Conservation (phyloP, 2,888 invertebrate species). For the Smittia aterrima region DNA sequence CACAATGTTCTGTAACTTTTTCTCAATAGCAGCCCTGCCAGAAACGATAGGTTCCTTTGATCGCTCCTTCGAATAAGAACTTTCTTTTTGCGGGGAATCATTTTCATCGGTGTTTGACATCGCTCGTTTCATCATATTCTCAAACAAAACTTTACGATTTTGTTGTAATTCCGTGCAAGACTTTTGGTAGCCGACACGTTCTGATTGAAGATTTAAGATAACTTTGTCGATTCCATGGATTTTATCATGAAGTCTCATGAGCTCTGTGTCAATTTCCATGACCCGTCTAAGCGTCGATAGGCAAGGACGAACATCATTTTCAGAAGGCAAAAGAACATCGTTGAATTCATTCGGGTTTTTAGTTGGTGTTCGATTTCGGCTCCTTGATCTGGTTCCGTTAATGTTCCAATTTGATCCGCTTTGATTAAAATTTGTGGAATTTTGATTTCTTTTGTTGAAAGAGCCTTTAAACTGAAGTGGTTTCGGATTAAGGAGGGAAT, state of each 20-base stretch:
- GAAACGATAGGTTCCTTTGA: background rate
- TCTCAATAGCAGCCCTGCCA: background rate
- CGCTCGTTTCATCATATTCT: constrained; percentile 18
- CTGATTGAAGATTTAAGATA: constrained; percentile 33
- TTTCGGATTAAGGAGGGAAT: constrained; percentile 16
- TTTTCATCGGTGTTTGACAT: background rate
- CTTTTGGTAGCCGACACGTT: constrained; percentile 28
- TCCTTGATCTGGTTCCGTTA: background rate
- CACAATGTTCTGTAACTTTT: constrained; percentile 11
- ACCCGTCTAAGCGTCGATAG: background rate
- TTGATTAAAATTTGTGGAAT: background rate
- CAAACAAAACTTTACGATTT: constrained; percentile 30
- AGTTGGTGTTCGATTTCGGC: constrained; percentile 13
- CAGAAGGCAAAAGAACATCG: background rate
- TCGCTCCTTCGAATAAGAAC: background rate
- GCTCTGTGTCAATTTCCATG: constrained; percentile 20
- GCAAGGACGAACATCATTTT: constrained; percentile 26
- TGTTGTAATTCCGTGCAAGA: constrained; percentile 16
- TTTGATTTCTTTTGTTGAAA: constrained; percentile 27
- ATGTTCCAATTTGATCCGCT: background rate
- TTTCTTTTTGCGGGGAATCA: background rate
- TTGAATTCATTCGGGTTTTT: constrained; percentile 16
- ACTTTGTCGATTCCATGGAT: constrained; percentile 41
- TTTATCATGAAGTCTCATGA: constrained; percentile 6
- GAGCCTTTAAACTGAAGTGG: constrained; percentile 32